phyloP scores from a whole-genome alignment of 1,140 invertebrate species.

The Brachionus rotundiformis region DNA sequence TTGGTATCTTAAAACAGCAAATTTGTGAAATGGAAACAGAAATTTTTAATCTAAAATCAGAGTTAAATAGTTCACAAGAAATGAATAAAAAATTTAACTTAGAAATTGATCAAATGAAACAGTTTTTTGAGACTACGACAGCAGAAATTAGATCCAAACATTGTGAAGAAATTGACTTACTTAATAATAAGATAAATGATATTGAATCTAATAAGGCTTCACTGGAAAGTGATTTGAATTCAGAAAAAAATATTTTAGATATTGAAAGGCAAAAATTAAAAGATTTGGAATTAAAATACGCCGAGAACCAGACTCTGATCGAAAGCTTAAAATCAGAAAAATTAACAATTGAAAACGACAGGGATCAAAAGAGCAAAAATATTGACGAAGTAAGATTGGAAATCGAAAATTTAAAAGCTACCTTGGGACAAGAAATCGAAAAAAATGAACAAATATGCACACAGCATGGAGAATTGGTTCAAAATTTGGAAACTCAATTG shows the following conservation, averaged over 20 bases:
- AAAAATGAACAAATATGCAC: background rate
- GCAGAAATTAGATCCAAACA: background rate
- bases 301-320: background rate
- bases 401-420: background rate
- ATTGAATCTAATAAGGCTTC: background rate
- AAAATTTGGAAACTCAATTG: background rate
- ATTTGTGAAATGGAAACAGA: background rate
- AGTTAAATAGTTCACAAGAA: background rate
- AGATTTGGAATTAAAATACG: background rate
- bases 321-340: background rate
- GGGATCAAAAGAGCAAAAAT: background rate
- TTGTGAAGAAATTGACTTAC: background rate
- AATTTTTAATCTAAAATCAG: background rate
- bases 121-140: background rate
- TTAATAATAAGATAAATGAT: background rate
- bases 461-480: background rate
- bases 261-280: background rate
- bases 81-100: background rate
- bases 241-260: background rate
- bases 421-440: background rate
- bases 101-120: background rate
- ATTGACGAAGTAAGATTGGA: background rate
- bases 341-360: background rate
- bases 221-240: background rate
- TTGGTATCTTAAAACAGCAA: background rate